Base-by-base conservation (phyloP, 1,140 invertebrate species). In the Eumeta japonica region DNA sequence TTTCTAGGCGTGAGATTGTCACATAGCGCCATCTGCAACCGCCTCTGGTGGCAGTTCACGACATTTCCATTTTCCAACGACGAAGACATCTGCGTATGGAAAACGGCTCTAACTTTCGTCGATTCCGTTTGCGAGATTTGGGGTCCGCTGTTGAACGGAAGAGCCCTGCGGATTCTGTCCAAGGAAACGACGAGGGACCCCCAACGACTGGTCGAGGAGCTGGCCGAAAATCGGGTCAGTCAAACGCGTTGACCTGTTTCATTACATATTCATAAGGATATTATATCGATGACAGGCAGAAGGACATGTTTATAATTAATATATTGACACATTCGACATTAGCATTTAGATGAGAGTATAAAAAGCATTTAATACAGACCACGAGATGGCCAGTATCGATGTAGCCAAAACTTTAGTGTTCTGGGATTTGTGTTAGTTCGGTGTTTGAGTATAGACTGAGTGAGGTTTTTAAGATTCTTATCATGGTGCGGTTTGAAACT, bases 91-190 rank as follows among this genome's bases (percentile, higher is more conserved):
- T 88, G 88, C 40, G 83, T 90, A 11, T 93, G 92, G 68, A 94
- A 93, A 62, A 94, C 91, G 1, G 87, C 90, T 0, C 57, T 94
- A 1, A 92, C 90, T 0, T 94, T 94, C 54, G 90, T 92, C 0
- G 91, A 94, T 60, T 90, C 90, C 1, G 83, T 91, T 1, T 80
- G 83, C 1, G 91, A 94, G 75, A 84, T 94, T 33, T 93, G 90
- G 85, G 87, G 85, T 0, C 86, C 90, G 0, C 55, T 93, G 14
- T 59, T 92, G n/a, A 83, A 85, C 42, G 86, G 81, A 1, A 67
- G 81, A 28, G 58, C 84, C 0, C 55, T 93, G 10, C 52, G 92
- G 2, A 81, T 92, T 2, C 77, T 92, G 3, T 80, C 86, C 0
- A 85, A 84, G 50, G 68, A 78, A 2, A 64, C 83, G 0, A 89